A percentile compares a stretch with the other conserved stretches of the same genome.
phyloP scores from a whole-genome alignment of 2,797 vertebrate genomes.

The Rhodeus uyekii region DNA sequence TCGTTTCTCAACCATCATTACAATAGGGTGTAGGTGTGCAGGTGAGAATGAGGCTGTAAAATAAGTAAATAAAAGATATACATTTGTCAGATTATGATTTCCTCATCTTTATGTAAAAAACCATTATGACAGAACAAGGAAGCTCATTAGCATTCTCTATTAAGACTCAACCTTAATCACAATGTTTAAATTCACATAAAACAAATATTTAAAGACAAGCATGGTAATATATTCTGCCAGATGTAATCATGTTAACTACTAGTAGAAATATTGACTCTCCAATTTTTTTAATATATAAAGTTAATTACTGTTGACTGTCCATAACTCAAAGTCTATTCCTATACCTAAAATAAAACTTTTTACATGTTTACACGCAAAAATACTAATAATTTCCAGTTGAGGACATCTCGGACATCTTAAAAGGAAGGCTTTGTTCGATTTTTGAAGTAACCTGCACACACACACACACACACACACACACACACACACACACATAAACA shows the following conservation, averaged over 20 bases:
- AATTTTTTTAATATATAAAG: too few species aligned
- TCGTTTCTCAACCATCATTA: too few species aligned
- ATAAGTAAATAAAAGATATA: not conserved
- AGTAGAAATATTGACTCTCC: too few species aligned
- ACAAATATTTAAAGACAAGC: not conserved
- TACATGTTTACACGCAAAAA: not conserved
- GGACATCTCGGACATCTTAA: not conserved
- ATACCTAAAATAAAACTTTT: not conserved
- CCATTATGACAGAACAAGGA: not conserved
- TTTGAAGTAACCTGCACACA: not conserved
- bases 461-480: conserved; percentile 16
- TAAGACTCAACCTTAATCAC: not conserved
- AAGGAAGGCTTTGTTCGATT: not conserved
- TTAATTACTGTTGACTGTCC: not conserved
- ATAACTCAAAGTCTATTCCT: not conserved
- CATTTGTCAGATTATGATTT: conserved; percentile 9
- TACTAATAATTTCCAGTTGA: not conserved
- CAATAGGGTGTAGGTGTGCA: too few species aligned
- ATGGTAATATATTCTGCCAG: not conserved
- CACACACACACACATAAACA: conserved; percentile 19
- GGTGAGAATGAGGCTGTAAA: not conserved
- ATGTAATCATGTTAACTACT: not conserved
- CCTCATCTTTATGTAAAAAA: not conserved
- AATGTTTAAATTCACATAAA: not conserved
- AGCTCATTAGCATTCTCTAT: not conserved